These are phyloP conservation scores for Corythoichthys haematopterus DNA, from an alignment of 2,113 vertebrate species.

Conservation along the genomic window DNA sequence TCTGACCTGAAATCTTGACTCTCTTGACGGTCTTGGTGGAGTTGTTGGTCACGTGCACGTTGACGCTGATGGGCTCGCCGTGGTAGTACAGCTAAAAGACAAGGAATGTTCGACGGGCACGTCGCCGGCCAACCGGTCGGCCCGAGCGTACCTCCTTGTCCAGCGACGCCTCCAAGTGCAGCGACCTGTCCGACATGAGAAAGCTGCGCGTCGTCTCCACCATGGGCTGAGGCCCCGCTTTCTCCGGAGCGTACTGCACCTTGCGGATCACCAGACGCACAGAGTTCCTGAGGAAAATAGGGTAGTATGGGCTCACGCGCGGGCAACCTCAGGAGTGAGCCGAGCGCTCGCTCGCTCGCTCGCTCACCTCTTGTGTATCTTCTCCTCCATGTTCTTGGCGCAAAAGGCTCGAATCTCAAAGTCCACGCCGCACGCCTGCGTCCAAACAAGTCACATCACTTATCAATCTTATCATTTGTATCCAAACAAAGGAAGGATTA, in stretches of 20 bases:
- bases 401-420: conserved; percentile 91
- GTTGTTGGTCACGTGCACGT: conserved; percentile 91
- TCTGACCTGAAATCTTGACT: conserved; percentile 82
- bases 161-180: conserved; percentile 86
- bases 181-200: conserved; percentile 86
- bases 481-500: no score
- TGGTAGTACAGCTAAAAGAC: conserved; percentile 78
- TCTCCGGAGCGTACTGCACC: conserved; percentile 89
- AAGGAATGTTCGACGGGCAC: no score
- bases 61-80: conserved; percentile 85
- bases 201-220: conserved; percentile 88
- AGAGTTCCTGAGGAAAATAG: conserved; percentile 76
- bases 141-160: conserved; percentile 80
- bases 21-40: conserved; percentile 88
- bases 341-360: neutral
- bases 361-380: conserved; percentile 88
- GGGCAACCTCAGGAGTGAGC: neutral
- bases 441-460: neutral
- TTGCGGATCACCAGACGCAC: conserved; percentile 88
- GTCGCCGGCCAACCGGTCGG: neutral
- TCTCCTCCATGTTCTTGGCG: conserved; percentile 86
- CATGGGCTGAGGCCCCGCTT: conserved; percentile 83
- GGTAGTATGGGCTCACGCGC: neutral
- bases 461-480: neutral
- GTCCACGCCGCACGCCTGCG: conserved; percentile 87